These are phyloP conservation scores for Panagrolaimus sp. DNA, from an alignment of 1,140 invertebrate genomes.

Conservation along the genomic window DNA sequence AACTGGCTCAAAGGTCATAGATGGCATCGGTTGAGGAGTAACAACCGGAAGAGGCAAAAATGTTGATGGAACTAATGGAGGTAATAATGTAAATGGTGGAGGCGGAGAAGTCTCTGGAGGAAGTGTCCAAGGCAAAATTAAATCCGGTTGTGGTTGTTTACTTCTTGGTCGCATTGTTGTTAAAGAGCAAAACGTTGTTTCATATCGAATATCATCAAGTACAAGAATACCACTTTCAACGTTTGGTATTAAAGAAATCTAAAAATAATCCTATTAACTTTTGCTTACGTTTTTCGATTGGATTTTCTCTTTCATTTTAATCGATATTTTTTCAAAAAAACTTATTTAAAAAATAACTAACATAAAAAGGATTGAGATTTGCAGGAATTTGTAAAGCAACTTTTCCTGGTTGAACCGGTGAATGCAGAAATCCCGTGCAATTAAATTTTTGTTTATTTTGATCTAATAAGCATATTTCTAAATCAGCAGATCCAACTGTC, in stretches of 20 bases:
- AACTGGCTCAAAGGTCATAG: slow-evolving; percentile 15
- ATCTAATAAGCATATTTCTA: slow-evolving; percentile 56
- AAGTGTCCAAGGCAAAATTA: slow-evolving; percentile 18
- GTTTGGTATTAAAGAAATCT: slow-evolving; percentile 55
- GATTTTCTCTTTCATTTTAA: not conserved
- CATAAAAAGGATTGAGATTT: slow-evolving; percentile 48
- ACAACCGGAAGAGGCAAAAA: not conserved
- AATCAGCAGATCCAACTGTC: slow-evolving; percentile 45
- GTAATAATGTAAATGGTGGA: slow-evolving; percentile 21
- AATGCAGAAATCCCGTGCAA: slow-evolving; percentile 53
- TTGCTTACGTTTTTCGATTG: not conserved
- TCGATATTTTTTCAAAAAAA: too few relatives aligned
- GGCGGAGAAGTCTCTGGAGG: slow-evolving; percentile 15
- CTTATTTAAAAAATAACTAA: slow-evolving; percentile 25
- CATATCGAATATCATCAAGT: slow-evolving; percentile 53
- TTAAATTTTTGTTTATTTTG: slow-evolving; percentile 45
- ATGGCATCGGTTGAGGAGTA: slow-evolving; percentile 8
- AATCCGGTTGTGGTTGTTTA: slow-evolving; percentile 1
- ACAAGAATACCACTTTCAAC: slow-evolving; percentile 42
- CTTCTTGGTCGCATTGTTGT: not conserved
- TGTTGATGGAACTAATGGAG: slow-evolving; percentile 9
- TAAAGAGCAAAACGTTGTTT: slow-evolving; percentile 23
- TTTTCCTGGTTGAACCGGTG: slow-evolving; percentile 54
- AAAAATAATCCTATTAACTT: slow-evolving; percentile 18
- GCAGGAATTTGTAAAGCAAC: slow-evolving; percentile 54